Evolutionary conservation across 2,888 invertebrate genomes (phyloP).

Genomic region (Chymomyza fuscimana): DNA sequence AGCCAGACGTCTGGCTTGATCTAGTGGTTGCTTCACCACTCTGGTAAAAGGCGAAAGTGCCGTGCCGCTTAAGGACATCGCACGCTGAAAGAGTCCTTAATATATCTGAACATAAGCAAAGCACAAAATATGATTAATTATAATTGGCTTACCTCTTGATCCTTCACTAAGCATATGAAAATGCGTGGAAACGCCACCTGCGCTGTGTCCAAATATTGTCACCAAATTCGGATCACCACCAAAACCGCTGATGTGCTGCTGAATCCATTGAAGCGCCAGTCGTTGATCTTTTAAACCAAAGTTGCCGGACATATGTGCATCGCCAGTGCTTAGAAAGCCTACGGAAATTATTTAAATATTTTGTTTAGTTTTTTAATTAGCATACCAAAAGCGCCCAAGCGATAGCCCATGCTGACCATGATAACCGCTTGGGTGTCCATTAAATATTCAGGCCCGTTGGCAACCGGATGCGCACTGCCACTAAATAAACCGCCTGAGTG

Average conservation of each 20-base stretch:
- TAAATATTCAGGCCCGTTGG: constrained; percentile 81
- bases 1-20: constrained; percentile 74
- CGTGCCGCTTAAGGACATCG: constrained; percentile 79
- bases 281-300: constrained; percentile 81
- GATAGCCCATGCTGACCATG: constrained; percentile 80
- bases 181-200: constrained; percentile 80
- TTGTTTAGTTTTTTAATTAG: no score
- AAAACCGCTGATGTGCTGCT: constrained; percentile 79
- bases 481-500: constrained; percentile 82
- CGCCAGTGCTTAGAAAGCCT: constrained; percentile 81
- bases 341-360: constrained; percentile 2
- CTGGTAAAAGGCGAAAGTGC: constrained; percentile 69
- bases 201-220: constrained; percentile 81
- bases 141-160: no score
- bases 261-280: constrained; percentile 80
- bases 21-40: constrained; percentile 52
- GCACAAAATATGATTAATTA: no score
- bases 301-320: constrained; percentile 80
- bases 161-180: constrained; percentile 75
- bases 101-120: constrained; percentile 21
- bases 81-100: constrained; percentile 78
- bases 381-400: constrained; percentile 77
- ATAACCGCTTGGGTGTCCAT: constrained; percentile 81
- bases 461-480: constrained; percentile 79
- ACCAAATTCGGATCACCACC: constrained; percentile 79